Conservation (phyloP, 2,888 invertebrate genomes). For the Pogonocherus hispidulus region DNA sequence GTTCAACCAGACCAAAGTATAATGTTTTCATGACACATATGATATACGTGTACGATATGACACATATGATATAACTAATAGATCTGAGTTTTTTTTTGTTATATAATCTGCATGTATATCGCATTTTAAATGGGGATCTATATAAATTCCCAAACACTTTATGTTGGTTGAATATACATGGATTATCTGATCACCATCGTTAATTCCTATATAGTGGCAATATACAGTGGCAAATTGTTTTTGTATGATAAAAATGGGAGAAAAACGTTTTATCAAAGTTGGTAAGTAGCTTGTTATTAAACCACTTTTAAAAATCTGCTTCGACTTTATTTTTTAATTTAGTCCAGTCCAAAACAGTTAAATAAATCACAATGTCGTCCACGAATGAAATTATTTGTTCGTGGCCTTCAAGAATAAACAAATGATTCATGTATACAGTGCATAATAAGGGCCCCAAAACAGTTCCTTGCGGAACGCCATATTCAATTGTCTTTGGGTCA, state of each 20-base stretch:
- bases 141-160: neutral
- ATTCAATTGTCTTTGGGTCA: neutral
- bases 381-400: neutral
- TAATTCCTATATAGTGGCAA: neutral
- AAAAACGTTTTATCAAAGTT: no score
- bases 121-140: neutral
- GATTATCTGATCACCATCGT: neutral
- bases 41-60: neutral
- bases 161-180: neutral
- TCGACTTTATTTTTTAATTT: neutral
- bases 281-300: neutral
- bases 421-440: neutral
- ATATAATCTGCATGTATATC: neutral
- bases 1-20: neutral
- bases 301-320: neutral
- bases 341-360: neutral
- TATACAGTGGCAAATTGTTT: neutral
- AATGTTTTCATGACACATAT: neutral
- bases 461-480: no score
- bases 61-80: neutral
- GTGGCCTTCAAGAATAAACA: neutral
- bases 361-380: neutral
- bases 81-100: neutral
- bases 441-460: neutral
- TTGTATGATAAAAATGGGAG: neutral